Conservation (phyloP, 2,888 invertebrate species). For the Sesia bembeciformis region DNA sequence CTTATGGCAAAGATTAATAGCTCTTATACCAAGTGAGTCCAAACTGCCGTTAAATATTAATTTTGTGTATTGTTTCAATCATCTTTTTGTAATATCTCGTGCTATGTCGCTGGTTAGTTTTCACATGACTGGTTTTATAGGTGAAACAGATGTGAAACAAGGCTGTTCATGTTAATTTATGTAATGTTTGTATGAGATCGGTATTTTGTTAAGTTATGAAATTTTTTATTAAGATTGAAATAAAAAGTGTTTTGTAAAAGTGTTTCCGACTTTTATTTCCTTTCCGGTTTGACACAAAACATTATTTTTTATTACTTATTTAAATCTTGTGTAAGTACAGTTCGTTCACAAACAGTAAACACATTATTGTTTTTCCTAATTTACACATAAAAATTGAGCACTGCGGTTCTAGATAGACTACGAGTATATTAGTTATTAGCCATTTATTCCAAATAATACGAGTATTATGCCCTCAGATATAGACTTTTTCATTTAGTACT, state of each 20-base stretch:
- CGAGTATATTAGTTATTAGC: too few relatives aligned
- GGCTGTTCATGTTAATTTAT: conserved; percentile 21
- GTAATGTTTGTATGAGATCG: conserved; percentile 37
- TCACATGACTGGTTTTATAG: conserved; percentile 71
- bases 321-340: conserved; percentile 12
- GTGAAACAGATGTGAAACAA: conserved; percentile 64
- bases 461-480: too few relatives aligned
- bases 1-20: too few relatives aligned
- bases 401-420: too few relatives aligned
- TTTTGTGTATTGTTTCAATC: too few relatives aligned
- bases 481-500: too few relatives aligned
- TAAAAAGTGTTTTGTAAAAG: conserved; percentile 5
- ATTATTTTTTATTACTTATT: conserved; percentile 14
- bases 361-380: too few relatives aligned
- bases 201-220: conserved; percentile 30
- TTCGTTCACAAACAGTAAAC: too few relatives aligned
- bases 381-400: too few relatives aligned
- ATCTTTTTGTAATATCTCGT: neutral
- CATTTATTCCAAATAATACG: too few relatives aligned
- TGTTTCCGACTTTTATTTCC: conserved; percentile 2
- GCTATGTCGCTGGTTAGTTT: conserved; percentile 9
- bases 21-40: too few relatives aligned
- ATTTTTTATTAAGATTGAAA: conserved; percentile 9
- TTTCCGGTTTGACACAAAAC: neutral
- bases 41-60: too few relatives aligned